Conservation (phyloP, 1,140 invertebrate genomes). For the Drosophila ohnishii region DNA sequence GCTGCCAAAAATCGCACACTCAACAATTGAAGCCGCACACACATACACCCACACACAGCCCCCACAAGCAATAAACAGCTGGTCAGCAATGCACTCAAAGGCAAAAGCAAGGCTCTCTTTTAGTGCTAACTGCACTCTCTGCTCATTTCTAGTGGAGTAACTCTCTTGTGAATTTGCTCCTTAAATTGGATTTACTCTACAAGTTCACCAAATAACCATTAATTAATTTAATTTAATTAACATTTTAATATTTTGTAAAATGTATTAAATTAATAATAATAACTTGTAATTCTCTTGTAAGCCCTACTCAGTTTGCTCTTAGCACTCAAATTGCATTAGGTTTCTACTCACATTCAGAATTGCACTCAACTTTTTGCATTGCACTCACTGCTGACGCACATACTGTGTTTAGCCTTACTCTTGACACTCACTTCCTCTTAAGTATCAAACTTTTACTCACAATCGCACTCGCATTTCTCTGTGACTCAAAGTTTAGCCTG, state of each 20-base stretch:
- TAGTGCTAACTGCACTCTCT: constrained; percentile 13
- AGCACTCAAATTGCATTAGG: neutral
- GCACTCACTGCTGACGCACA: neutral
- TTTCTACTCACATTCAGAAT: neutral
- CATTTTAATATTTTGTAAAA: no score
- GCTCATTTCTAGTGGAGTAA: neutral
- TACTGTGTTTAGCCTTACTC: neutral
- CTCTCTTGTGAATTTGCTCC: neutral
- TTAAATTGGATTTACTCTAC: neutral
- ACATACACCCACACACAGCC: neutral
- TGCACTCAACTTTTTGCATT: neutral
- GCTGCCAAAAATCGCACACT: constrained; percentile 42
- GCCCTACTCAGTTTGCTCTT: neutral
- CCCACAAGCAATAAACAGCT: constrained; percentile 29
- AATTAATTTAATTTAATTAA: no score
- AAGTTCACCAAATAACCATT: neutral
- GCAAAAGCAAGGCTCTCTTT: neutral
- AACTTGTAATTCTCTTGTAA: neutral
- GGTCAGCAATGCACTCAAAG: constrained; percentile 39
- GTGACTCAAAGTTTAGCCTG: constrained; percentile 5
- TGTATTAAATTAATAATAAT: neutral
- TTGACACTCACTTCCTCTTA: constrained; percentile 13
- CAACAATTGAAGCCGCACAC: constrained; percentile 28
- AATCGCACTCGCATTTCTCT: constrained; percentile 13
- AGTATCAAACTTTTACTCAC: constrained; percentile 1